Evolutionary conservation across 2,888 invertebrate species (phyloP).

Genomic region (Drosophila borborema): DNA sequence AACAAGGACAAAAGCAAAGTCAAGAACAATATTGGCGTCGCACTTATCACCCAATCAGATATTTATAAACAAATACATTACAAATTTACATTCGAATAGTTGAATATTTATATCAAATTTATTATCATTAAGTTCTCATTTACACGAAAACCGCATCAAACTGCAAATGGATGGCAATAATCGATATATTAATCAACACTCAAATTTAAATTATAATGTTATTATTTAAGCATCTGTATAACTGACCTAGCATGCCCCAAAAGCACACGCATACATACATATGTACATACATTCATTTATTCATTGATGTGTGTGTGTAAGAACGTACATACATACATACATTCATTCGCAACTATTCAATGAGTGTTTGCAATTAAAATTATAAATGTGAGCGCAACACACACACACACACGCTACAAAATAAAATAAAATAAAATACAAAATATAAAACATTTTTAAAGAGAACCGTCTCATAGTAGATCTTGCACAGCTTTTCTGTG

Average conservation of each 20-base stretch:
- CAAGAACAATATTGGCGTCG: slow-evolving; percentile 36
- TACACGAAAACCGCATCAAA: not conserved
- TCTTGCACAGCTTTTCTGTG: slow-evolving; percentile 23
- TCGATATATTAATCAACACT: slow-evolving; percentile 7
- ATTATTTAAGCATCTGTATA: slow-evolving; percentile 5
- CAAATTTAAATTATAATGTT: slow-evolving; percentile 14
- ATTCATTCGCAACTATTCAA: slow-evolving; percentile 7
- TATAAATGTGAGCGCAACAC: slow-evolving; percentile 1
- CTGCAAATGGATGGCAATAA: not conserved
- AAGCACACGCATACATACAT: not conserved
- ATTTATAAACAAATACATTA: slow-evolving; percentile 7
- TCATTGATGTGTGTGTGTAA: not conserved
- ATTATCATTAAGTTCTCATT: not conserved
- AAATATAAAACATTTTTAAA: not conserved
- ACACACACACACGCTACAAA: not conserved
- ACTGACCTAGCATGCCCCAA: slow-evolving; percentile 37
- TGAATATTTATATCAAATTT: not conserved
- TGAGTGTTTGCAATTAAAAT: slow-evolving; percentile 14
- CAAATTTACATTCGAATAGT: slow-evolving; percentile 1
- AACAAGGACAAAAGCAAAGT: not conserved
- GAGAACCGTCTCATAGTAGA: slow-evolving; percentile 22
- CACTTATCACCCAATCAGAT: slow-evolving; percentile 40
- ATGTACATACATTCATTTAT: slow-evolving; percentile 2
- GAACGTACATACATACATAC: not conserved
- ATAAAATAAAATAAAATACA: not conserved